These are phyloP conservation scores for Wasmannia auropunctata DNA, from an alignment of 1,140 invertebrate genomes.

Conservation along the genomic window DNA sequence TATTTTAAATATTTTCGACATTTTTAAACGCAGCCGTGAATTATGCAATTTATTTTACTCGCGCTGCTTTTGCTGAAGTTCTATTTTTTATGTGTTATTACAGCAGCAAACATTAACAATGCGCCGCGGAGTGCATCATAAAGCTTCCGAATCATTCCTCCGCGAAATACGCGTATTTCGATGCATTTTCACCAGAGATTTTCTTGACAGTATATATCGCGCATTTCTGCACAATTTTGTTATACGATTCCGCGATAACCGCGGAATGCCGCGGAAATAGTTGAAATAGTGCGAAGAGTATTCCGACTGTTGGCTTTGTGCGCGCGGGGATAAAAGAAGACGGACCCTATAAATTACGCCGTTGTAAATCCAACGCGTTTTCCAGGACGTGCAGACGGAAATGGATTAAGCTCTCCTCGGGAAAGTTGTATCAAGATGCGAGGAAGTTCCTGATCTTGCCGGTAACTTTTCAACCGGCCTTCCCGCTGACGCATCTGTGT, in stretches of 20 bases:
- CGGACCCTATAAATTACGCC: slow-evolving; percentile 66
- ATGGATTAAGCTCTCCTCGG: slow-evolving; percentile 68
- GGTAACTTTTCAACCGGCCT: slow-evolving; percentile 65
- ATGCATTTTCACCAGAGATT: slow-evolving; percentile 28
- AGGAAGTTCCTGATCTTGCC: slow-evolving; percentile 67
- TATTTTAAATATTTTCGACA: background rate
- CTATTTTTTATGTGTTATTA: background rate
- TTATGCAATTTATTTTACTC: background rate
- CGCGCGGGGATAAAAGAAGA: slow-evolving; percentile 52
- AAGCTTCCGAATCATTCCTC: slow-evolving; percentile 22
- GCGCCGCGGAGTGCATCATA: background rate
- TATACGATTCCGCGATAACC: slow-evolving; percentile 39
- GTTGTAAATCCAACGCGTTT: slow-evolving; percentile 66
- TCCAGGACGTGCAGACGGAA: slow-evolving; percentile 56
- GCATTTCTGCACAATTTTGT: slow-evolving; percentile 31
- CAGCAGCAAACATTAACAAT: background rate
- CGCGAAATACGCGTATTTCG: slow-evolving; percentile 32
- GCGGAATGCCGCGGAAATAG: slow-evolving; percentile 28
- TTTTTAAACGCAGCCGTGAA: background rate
- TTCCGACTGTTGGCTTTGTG: slow-evolving; percentile 30
- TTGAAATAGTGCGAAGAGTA: slow-evolving; percentile 19
- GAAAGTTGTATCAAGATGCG: slow-evolving; percentile 70
- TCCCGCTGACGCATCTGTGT: slow-evolving; percentile 63
- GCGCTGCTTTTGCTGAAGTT: background rate
- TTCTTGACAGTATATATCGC: slow-evolving; percentile 22